Conservation (phyloP, 2,113 vertebrate genomes). For the Beaufortia kweichowensis region DNA sequence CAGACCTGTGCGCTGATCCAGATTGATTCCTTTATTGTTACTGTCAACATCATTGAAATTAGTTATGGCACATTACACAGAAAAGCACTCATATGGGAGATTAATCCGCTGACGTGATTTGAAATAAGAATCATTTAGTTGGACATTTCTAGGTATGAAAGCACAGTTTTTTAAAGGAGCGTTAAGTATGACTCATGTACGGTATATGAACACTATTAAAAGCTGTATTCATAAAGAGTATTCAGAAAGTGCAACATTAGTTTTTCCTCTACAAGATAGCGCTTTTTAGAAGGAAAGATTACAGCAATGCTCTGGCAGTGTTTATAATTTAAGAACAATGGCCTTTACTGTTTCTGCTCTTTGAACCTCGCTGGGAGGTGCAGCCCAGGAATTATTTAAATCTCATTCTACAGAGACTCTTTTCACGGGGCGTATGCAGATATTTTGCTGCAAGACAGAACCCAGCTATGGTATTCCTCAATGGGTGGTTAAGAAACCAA, state of each 20-base stretch:
- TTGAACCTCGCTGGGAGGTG: conserved; percentile 25
- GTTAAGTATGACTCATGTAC: conserved; percentile 2
- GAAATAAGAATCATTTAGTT: not conserved
- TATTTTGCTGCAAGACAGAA: conserved; percentile 26
- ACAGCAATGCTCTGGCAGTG: conserved; percentile 35
- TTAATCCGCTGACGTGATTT: not conserved
- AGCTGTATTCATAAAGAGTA: not conserved
- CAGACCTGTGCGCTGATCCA: conserved; percentile 53
- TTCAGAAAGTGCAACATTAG: conserved; percentile 20
- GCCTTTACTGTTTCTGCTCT: conserved; percentile 31
- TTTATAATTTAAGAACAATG: conserved; percentile 51
- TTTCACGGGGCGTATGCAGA: conserved; percentile 22
- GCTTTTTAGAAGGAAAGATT: conserved; percentile 39
- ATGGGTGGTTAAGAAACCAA: conserved; percentile 42
- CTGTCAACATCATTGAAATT: conserved; percentile 47
- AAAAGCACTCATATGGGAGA: not conserved
- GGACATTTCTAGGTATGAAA: not conserved
- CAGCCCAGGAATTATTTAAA: conserved; percentile 25
- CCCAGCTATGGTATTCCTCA: conserved; percentile 53
- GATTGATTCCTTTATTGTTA: conserved; percentile 58
- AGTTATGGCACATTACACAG: conserved; percentile 30
- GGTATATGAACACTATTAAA: not conserved
- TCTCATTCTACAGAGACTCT: conserved; percentile 16
- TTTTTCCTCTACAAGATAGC: not conserved
- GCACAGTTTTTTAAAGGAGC: conserved; percentile 5